Percentiles rank a stretch among this genome's conserved stretches.
phyloP scores from a whole-genome alignment of 2,797 vertebrate species.

The Paedocypris micromegethes region DNA sequence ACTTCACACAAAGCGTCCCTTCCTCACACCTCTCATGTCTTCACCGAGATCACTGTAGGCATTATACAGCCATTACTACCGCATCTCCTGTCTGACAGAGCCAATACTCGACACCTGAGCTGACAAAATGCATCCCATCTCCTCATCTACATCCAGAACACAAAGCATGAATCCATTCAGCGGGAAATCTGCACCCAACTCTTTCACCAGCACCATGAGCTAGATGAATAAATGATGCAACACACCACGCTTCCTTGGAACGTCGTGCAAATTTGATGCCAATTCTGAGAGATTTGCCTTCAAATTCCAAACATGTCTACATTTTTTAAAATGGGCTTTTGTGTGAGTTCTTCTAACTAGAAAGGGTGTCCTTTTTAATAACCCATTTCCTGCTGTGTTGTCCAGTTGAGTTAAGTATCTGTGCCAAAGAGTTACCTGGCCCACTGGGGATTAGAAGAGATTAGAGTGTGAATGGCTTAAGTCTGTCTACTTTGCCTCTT shows the following conservation, averaged over 20 bases:
- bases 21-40: slow-evolving; percentile 45
- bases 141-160: slow-evolving; percentile 34
- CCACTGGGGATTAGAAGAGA: slow-evolving; percentile 41
- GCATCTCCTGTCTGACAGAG: slow-evolving; percentile 37
- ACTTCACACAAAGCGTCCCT: slow-evolving; percentile 42
- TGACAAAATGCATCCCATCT: slow-evolving; percentile 34
- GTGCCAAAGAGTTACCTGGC: slow-evolving; percentile 34
- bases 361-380: not conserved
- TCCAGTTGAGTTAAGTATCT: slow-evolving; percentile 11
- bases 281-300: not conserved
- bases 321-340: not conserved
- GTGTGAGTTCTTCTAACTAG: not conserved
- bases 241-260: slow-evolving; percentile 15
- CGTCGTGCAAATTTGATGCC: slow-evolving; percentile 19
- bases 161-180: slow-evolving; percentile 26
- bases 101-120: slow-evolving; percentile 27
- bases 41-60: slow-evolving; percentile 45
- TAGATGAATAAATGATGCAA: slow-evolving; percentile 38
- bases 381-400: slow-evolving; percentile 10
- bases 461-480: slow-evolving; percentile 46
- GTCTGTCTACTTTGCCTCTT: slow-evolving; percentile 38
- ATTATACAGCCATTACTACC: slow-evolving; percentile 44
- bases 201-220: slow-evolving; percentile 31
- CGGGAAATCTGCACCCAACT: slow-evolving; percentile 37
- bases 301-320: no score